phyloP scores from a whole-genome alignment of 2,113 vertebrate species.

The Engraulis encrasicolus region DNA sequence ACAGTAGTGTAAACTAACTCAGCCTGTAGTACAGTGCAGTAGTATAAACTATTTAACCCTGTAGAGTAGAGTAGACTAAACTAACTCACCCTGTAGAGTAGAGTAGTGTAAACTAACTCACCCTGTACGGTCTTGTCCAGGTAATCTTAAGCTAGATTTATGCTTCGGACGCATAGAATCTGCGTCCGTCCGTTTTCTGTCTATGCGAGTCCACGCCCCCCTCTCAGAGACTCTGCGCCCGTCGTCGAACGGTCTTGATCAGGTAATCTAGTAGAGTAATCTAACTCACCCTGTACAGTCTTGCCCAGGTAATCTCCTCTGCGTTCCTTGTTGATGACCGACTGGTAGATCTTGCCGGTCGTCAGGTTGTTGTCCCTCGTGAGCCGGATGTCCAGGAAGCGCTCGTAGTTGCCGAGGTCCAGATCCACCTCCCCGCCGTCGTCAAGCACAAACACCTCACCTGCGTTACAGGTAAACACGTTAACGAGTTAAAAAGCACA shows the following conservation, averaged over 20 bases:
- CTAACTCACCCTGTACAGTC: conserved; percentile 89
- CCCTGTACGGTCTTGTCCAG: conserved; percentile 97
- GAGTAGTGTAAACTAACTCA: conserved; percentile 66
- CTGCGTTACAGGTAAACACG: conserved; percentile 60
- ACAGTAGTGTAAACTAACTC: too few species aligned
- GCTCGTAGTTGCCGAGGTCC: conserved; percentile 95
- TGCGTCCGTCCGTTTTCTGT: too few species aligned
- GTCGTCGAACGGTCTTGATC: too few species aligned
- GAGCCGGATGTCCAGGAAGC: conserved; percentile 94
- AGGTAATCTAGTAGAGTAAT: too few species aligned
- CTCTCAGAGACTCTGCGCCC: too few species aligned
- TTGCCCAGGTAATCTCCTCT: conserved; percentile 95
- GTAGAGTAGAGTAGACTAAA: too few species aligned
- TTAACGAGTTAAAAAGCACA: not conserved
- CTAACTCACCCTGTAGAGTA: too few species aligned
- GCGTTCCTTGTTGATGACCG: conserved; percentile 96
- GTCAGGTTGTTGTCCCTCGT: conserved; percentile 97
- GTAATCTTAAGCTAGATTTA: too few species aligned
- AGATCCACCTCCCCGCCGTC: conserved; percentile 97
- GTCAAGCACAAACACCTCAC: conserved; percentile 95
- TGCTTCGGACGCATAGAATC: too few species aligned
- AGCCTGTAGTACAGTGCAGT: too few species aligned
- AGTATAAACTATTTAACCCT: too few species aligned
- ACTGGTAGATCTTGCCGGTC: conserved; percentile 97
- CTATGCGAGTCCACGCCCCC: too few species aligned